Percentiles rank a stretch among this genome's conserved stretches.
Evolutionary conservation across 2,888 invertebrate genomes (phyloP).

Genomic region (Drosophila neotestacea): DNA sequence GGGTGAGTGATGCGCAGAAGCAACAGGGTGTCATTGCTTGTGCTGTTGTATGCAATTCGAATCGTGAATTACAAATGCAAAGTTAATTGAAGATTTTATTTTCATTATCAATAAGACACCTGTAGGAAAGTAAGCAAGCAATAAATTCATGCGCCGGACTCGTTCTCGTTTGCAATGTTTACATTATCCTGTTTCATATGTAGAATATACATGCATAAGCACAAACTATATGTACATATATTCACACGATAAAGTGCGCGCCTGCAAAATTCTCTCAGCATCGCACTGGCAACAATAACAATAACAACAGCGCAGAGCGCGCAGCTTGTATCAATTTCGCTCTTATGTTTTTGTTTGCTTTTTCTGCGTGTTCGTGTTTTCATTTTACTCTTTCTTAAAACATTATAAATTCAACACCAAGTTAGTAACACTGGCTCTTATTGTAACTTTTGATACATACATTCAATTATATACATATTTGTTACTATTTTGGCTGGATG

Average conservation of each 20-base stretch:
- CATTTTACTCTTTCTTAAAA: slow-evolving; percentile 39
- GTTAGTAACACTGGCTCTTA: slow-evolving; percentile 3
- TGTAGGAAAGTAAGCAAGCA: background rate
- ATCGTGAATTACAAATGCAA: slow-evolving; percentile 5
- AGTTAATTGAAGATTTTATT: background rate
- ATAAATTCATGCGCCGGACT: background rate
- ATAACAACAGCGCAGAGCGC: slow-evolving; percentile 43
- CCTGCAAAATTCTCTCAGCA: slow-evolving; percentile 56
- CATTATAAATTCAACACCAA: background rate
- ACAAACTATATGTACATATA: background rate
- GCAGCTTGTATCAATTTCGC: slow-evolving; percentile 71
- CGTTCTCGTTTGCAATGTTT: background rate
- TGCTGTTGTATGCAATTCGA: slow-evolving; percentile 10
- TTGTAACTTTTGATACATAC: background rate
- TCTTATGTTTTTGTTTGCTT: slow-evolving; percentile 75
- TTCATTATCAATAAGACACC: slow-evolving; percentile 4
- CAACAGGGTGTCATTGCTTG: slow-evolving; percentile 53
- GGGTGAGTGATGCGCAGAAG: slow-evolving; percentile 52
- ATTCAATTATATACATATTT: background rate
- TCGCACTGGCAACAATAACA: slow-evolving; percentile 58
- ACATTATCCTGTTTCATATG: slow-evolving; percentile 5
- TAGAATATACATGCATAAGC: background rate
- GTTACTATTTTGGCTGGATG: background rate
- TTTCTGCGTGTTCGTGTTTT: slow-evolving; percentile 74
- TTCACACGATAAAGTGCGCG: slow-evolving; percentile 16